Percentiles rank a stretch among this genome's conserved stretches.
These are phyloP conservation scores for Tetramorium simillimum DNA, from an alignment of 1,140 invertebrate genomes.

Conservation along the genomic window DNA sequence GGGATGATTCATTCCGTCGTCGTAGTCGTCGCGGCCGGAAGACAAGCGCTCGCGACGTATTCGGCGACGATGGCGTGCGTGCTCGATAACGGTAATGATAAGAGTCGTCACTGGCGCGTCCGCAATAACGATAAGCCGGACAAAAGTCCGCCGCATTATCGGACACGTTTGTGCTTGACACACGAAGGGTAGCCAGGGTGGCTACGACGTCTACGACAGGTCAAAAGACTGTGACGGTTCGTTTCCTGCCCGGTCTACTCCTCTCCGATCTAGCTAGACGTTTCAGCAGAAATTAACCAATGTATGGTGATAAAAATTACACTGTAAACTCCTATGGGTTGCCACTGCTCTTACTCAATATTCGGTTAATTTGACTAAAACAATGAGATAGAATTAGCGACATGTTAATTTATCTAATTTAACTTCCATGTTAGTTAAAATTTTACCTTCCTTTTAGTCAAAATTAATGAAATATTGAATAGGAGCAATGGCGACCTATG, in stretches of 20 bases:
- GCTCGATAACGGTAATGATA: conserved; percentile 67
- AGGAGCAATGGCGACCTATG: too few relatives aligned
- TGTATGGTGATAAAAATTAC: background rate
- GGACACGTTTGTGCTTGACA: background rate
- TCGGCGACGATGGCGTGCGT: conserved; percentile 56
- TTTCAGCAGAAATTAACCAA: background rate
- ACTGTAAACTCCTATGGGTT: too few relatives aligned
- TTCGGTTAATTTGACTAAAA: too few relatives aligned
- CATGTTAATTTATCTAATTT: too few relatives aligned
- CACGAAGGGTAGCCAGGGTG: background rate
- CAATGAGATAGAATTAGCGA: too few relatives aligned
- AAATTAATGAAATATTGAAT: too few relatives aligned
- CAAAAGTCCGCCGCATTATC: conserved; percentile 34
- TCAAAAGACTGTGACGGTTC: background rate
- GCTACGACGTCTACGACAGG: background rate
- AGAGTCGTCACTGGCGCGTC: conserved; percentile 48
- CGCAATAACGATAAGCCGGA: conserved; percentile 39
- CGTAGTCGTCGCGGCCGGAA: conserved; percentile 47
- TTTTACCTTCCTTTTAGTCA: too few relatives aligned
- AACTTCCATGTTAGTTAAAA: too few relatives aligned
- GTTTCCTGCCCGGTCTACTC: background rate
- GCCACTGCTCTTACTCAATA: too few relatives aligned
- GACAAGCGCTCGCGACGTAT: conserved; percentile 57
- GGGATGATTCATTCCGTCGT: conserved; percentile 66
- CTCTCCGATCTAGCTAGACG: background rate